A percentile compares a stretch with the other conserved stretches of the same genome.
Evolutionary conservation across 2,888 invertebrate species (phyloP).

Genomic region (Elegia similella): DNA sequence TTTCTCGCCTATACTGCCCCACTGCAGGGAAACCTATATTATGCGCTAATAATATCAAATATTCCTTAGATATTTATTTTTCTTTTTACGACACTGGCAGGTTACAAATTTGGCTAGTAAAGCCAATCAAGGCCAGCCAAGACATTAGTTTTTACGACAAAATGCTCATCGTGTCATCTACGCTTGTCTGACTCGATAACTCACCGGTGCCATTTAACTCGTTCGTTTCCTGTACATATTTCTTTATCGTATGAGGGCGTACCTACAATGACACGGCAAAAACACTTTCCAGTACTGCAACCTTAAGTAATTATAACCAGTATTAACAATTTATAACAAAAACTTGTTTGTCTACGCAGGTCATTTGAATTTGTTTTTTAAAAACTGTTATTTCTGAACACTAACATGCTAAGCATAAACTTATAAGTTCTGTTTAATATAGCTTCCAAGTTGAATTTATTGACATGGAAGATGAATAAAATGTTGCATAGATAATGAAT

Average conservation of each 20-base stretch:
- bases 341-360: slow-evolving; percentile 6
- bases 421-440: too few species aligned
- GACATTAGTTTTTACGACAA: slow-evolving; percentile 7
- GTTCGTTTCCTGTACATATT: slow-evolving; percentile 16
- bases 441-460: too few species aligned
- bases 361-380: not conserved
- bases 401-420: too few species aligned
- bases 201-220: slow-evolving; percentile 6
- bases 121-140: slow-evolving; percentile 8
- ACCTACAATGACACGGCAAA: not conserved
- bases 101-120: slow-evolving; percentile 1
- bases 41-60: not conserved
- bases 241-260: slow-evolving; percentile 10
- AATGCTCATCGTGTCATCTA: slow-evolving; percentile 13
- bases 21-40: too few species aligned
- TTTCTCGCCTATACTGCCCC: too few species aligned
- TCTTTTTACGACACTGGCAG: not conserved
- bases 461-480: too few species aligned
- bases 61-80: not conserved
- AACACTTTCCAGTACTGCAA: slow-evolving; percentile 4
- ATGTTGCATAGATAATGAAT: too few species aligned
- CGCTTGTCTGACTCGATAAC: slow-evolving; percentile 9
- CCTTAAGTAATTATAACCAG: not conserved
- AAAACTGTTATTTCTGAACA: not conserved
- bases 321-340: slow-evolving; percentile 2